Evolutionary conservation across 2,888 invertebrate genomes (phyloP), one percentile per base, ranked within the genome.

Genomic region (Tetragonula carbonaria): DNA sequence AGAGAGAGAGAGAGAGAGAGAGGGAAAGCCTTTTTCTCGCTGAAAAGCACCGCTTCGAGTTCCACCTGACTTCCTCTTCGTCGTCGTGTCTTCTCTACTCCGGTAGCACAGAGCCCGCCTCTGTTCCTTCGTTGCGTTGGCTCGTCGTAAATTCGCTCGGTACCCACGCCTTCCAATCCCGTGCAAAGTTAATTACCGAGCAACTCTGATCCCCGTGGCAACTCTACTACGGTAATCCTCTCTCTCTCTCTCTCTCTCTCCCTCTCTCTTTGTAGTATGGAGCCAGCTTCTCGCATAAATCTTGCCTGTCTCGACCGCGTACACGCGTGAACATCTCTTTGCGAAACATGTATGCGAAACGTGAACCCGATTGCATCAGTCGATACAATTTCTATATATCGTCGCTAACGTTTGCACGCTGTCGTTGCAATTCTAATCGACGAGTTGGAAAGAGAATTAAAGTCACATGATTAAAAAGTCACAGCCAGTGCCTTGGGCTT

Each of bases 91-190:
- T 63, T 65, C 70, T 66, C 28, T 55, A 28, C 67, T 70, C 63
- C 38, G 21, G 14, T 53, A 33, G 23, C 53, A 53, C 33, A 50
- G 59, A 75, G 67, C 33, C 8, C 68, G 67, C 59, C 68, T 63
- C 57, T 71, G 75, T 67, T 62, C 70, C 45, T 45, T 11, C 45
- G 45, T 45, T 45, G 45, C 45, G 45, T 45, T 45, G 45, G 77
- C 74, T 78, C 76, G 71, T 78, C 78, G 86, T 84, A 86, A 87
- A 89, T 79, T 88, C 74, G 66, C 82, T 74, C 68, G 53, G 65
- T 82, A 86, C 78, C 80, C 87, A 86, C 87, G 86, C 84, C 85
- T 85, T 82, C 89, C 85, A 89, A 88, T 89, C 85, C 84, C 73
- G 77, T 57, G 84, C 83, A 79, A 84, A 87, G 83, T 89, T 89